Percentiles rank a stretch among this genome's conserved stretches.
Conservation (phyloP, 2,888 invertebrate species). For the Acleris laterana region DNA sequence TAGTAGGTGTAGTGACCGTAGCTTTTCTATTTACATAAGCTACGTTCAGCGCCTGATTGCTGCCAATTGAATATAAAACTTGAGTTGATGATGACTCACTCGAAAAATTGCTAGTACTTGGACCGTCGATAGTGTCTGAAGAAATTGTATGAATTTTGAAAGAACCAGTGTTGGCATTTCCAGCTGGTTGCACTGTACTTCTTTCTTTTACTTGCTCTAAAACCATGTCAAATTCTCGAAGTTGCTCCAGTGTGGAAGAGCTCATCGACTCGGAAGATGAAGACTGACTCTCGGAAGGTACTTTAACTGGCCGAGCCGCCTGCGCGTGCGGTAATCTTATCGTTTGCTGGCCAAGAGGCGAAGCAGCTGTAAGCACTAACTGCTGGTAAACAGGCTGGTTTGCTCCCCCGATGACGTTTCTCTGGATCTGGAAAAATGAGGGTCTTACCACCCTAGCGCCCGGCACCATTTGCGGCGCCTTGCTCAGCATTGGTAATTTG, state of each 20-base stretch:
- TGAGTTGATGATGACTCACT: slow-evolving; percentile 64
- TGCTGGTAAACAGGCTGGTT: slow-evolving; percentile 82
- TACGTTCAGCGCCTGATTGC: slow-evolving; percentile 68
- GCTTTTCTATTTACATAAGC: slow-evolving; percentile 75
- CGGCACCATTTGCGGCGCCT: slow-evolving; percentile 82
- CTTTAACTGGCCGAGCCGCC: slow-evolving; percentile 58
- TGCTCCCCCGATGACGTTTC: slow-evolving; percentile 84
- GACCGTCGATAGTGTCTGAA: slow-evolving; percentile 60
- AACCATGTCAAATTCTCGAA: slow-evolving; percentile 92
- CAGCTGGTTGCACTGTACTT: slow-evolving; percentile 85
- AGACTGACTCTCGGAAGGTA: slow-evolving; percentile 63
- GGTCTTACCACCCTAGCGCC: slow-evolving; percentile 83
- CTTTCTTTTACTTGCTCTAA: slow-evolving; percentile 92
- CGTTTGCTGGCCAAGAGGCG: slow-evolving; percentile 73
- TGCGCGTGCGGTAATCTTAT: slow-evolving; percentile 70
- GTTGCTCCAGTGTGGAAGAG: slow-evolving; percentile 90
- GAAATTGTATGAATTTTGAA: slow-evolving; percentile 58
- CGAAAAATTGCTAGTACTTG: slow-evolving; percentile 52
- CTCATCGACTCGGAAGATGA: slow-evolving; percentile 85
- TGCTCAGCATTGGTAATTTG: slow-evolving; percentile 79
- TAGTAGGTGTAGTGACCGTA: slow-evolving; percentile 62
- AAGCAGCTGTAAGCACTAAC: slow-evolving; percentile 77
- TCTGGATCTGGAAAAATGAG: slow-evolving; percentile 85
- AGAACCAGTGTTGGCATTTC: slow-evolving; percentile 52
- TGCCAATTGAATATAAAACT: slow-evolving; percentile 72